Evolutionary conservation across 2,888 invertebrate genomes (phyloP).

Genomic region (Penaeus monodon): DNA sequence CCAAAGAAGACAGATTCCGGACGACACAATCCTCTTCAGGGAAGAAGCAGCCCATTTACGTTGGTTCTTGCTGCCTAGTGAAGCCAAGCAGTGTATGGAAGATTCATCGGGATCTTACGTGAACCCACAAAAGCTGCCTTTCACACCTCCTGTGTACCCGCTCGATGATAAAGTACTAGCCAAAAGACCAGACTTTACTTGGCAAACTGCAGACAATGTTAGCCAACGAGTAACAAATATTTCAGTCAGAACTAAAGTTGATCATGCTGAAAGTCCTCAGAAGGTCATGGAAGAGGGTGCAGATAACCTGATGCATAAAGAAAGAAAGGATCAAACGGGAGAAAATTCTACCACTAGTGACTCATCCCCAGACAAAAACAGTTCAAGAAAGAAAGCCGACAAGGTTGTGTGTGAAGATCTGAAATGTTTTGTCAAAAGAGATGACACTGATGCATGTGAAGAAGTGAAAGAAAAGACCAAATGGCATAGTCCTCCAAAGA

Average conservation of each 20-base stretch:
- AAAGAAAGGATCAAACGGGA: not conserved
- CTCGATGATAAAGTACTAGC: conserved; percentile 14
- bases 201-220: conserved; percentile 31
- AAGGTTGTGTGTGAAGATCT: conserved; percentile 52
- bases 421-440: conserved; percentile 42
- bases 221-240: too few species aligned
- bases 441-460: not conserved
- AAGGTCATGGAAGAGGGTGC: too few species aligned
- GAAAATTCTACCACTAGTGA: not conserved
- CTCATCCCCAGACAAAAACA: not conserved
- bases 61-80: conserved; percentile 91
- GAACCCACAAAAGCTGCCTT: conserved; percentile 16
- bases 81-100: conserved; percentile 81
- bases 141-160: conserved; percentile 51
- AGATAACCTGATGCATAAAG: not conserved
- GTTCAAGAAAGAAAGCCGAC: not conserved
- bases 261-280: not conserved
- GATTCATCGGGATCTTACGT: not conserved
- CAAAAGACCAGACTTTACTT: conserved; percentile 47
- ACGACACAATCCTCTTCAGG: conserved; percentile 82
- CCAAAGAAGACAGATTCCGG: conserved; percentile 80
- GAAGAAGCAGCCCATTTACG: conserved; percentile 78
- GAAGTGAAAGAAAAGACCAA: conserved; percentile 65
- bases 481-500: conserved; percentile 84
- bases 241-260: not conserved